Conservation (phyloP, 1,140 invertebrate species). For the Thaumetopoea pityocampa region DNA sequence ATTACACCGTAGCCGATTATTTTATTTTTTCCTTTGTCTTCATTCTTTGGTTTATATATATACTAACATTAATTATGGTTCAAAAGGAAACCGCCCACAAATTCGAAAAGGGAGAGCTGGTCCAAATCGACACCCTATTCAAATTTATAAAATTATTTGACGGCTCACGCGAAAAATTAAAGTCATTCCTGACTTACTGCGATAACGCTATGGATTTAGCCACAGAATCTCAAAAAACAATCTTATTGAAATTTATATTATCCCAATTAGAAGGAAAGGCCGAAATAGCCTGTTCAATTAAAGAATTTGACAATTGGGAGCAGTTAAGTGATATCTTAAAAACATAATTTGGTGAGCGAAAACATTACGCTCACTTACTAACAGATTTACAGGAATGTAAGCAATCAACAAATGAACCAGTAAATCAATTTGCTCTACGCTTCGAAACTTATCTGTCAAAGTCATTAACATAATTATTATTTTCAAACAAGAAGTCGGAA, state of each 20-base stretch:
- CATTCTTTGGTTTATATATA: too few species aligned
- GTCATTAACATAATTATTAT: conserved; percentile 19
- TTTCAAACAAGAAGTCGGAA: conserved; percentile 11
- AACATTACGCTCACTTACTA: conserved; percentile 23
- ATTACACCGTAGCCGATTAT: too few species aligned
- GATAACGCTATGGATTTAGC: conserved; percentile 5
- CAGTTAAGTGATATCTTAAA: conserved; percentile 21
- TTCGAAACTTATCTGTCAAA: conserved; percentile 21
- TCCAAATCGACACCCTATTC: too few species aligned
- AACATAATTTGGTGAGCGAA: conserved; percentile 19
- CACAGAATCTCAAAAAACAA: conserved; percentile 8
- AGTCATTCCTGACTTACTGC: conserved; percentile 10
- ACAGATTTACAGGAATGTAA: conserved; percentile 19
- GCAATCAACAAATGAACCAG: conserved; percentile 6
- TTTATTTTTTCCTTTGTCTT: too few species aligned
- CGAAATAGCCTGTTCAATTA: conserved; percentile 16
- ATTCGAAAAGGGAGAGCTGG: too few species aligned
- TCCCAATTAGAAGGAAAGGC: conserved; percentile 14
- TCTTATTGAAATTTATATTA: conserved; percentile 12
- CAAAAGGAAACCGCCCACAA: too few species aligned
- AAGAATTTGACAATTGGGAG: conserved; percentile 19
- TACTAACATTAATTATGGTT: too few species aligned
- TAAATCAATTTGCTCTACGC: conserved; percentile 10
- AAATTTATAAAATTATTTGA: too few species aligned
- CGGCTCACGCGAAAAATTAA: conserved; percentile 7